These are phyloP conservation scores for Donacobius atricapilla DNA, from an alignment of 2,113 vertebrate species.

Conservation along the genomic window DNA sequence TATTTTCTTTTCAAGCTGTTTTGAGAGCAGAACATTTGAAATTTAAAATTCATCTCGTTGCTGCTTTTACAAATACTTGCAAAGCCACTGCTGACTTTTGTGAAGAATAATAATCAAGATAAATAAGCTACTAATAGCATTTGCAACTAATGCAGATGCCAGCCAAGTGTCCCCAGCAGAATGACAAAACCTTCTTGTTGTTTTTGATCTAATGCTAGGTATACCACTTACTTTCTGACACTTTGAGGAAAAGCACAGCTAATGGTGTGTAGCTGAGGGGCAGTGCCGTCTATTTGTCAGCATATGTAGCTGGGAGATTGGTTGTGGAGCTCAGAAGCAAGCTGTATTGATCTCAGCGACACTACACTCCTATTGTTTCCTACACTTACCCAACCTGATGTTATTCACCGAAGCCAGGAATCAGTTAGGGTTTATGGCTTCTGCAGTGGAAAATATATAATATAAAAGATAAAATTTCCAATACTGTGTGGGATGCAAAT, in stretches of 20 bases:
- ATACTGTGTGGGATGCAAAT: background rate
- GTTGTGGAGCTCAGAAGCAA: background rate
- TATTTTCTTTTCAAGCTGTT: conserved; percentile 23
- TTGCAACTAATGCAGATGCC: background rate
- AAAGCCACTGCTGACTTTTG: background rate
- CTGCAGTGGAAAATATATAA: background rate
- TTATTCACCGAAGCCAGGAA: background rate
- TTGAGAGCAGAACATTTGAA: background rate
- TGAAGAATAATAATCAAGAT: conserved; percentile 12
- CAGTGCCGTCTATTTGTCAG: background rate
- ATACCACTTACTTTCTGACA: background rate
- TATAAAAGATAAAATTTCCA: background rate
- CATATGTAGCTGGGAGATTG: background rate
- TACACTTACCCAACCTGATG: conserved; percentile 7
- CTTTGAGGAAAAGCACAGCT: background rate
- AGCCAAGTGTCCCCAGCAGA: background rate
- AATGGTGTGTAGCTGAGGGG: background rate
- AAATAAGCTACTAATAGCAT: background rate
- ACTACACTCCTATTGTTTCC: conserved; percentile 21
- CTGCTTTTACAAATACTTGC: background rate
- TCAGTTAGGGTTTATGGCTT: conserved; percentile 40
- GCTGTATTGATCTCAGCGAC: conserved; percentile 54
- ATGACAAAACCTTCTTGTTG: background rate
- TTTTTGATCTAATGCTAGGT: background rate
- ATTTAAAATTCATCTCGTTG: background rate